Evolutionary conservation across 2,113 vertebrate species (phyloP), one percentile per base, ranked within the genome.

Genomic region (Colistium nudipinnis): DNA sequence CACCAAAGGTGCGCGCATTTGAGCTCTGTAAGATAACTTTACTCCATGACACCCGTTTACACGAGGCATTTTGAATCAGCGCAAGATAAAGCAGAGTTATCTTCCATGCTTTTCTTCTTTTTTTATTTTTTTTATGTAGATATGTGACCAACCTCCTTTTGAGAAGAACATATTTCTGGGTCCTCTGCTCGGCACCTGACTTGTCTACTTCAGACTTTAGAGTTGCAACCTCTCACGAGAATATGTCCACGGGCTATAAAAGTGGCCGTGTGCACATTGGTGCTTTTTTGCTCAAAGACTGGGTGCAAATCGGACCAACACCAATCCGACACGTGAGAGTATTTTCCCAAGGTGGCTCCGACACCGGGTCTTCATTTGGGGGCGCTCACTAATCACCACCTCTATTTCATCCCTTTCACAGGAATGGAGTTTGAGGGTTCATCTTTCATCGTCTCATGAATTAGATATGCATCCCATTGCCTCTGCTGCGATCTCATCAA

Each of bases 401-500:
- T 53, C 45, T 31, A 33, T 52, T 51, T 74, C 39, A 36, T 27
- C 5, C 10, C 4, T 6, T 16, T 62, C 38, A 43, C 16, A 10
- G n/a, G 17, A 24, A 47, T 60, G 35, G 44, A 70, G 45, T 53
- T 45, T 22, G 17, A 3, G 5, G n/a, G 19, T 8, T 45, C 59
- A 74, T 79, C 74, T 41, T 39, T 68, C 77, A 52, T 41, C 35
- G 54, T 54, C 74, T 88, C 79, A 83, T 86, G 75, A 87, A 89
- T 85, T 70, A 80, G 57, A 74, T 55, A 86, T 86, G 53, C 54
- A 73, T 73, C 71, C 84, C 57, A 84, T 89, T 81, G 84, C 43
- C 36, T 61, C 49, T 65, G 62, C 52, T 17, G 56, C 43, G 56
- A 36, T 84, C 85, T 83, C 75, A 84, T 84, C 66, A 47, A 39